Evolutionary conservation across 2,797 vertebrate species (phyloP).

Genomic region (Rhyacichthys aspro): DNA sequence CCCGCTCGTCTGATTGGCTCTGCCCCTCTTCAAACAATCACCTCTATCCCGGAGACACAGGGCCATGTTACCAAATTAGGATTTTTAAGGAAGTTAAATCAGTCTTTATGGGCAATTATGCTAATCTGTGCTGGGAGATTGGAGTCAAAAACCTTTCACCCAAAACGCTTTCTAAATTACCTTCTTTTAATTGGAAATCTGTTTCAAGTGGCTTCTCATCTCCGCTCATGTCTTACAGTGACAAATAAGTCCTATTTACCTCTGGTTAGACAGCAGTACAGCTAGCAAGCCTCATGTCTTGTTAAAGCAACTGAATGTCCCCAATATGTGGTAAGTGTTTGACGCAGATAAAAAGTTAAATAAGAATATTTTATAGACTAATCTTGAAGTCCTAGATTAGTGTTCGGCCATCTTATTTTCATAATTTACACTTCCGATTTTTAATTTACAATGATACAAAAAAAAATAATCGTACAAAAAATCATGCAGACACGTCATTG

Average conservation of each 20-base stretch:
- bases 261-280: constrained; percentile 18
- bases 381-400: too few species aligned
- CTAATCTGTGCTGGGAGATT: constrained; percentile 65
- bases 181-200: constrained; percentile 72
- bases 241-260: constrained; percentile 63
- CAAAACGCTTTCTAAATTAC: constrained; percentile 65
- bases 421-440: too few species aligned
- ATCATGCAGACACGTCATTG: too few species aligned
- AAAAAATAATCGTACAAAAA: too few species aligned
- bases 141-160: constrained; percentile 65
- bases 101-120: constrained; percentile 74
- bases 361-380: too few species aligned
- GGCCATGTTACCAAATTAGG: constrained; percentile 64
- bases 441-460: too few species aligned
- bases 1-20: constrained; percentile 14
- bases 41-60: constrained; percentile 21
- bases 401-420: too few species aligned
- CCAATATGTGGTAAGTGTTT: neutral
- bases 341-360: neutral
- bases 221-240: constrained; percentile 36
- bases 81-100: constrained; percentile 67
- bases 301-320: neutral
- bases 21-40: constrained; percentile 14
- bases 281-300: neutral
- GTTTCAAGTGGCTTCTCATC: constrained; percentile 56